Evolutionary conservation across 2,113 vertebrate species (phyloP), one percentile per base, ranked within the genome.

Genomic region (Albula goreensis): DNA sequence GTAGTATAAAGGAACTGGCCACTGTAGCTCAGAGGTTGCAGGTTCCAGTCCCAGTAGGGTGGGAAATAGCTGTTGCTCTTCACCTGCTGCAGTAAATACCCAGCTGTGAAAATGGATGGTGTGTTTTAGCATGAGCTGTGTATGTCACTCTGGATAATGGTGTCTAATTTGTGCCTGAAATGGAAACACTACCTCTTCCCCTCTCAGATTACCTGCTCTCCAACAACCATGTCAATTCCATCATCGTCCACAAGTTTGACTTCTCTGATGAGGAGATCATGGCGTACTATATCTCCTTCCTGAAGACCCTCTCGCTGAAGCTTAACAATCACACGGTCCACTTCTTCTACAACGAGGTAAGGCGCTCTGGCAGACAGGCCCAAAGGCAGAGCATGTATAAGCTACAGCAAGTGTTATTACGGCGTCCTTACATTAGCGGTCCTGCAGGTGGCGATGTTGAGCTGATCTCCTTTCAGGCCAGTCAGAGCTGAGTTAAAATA

Each of bases 271-370:
- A 99, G 88, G 98, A 99, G 93, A 99, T 99, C 83, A 99, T 99
- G 98, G 98, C 98, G 0, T 99, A 99, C 92, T 99, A 99, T 31
- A 98, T 99, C 92, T 99, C 98, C 6, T 99, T 99, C 93, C 93
- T 99, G 92, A 99, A 99, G 94, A 99, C 98, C 0, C 96, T 99
- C 90, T 99, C 98, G 0, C 93, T 99, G 84, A 99, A 99, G 85
- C 97, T 99, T 87, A 99, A 99, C 93, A 99, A 96, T 92, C 98
- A 99, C 90, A 99, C 98, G 0, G 98, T 99, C 41, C 98, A 99
- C 92, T 99, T 99, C 94, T 99, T 99, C 93, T 99, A 99, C 92
- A 99, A 99, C 3, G 98, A 99, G 98, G 98, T 99, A 88, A 97
- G 97, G 91, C 82, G 49, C 41, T 3, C 3, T 17, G 41, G 13